These are phyloP conservation scores for Octomys mimax DNA, from an alignment of 2,797 vertebrate genomes.

Conservation along the genomic window DNA sequence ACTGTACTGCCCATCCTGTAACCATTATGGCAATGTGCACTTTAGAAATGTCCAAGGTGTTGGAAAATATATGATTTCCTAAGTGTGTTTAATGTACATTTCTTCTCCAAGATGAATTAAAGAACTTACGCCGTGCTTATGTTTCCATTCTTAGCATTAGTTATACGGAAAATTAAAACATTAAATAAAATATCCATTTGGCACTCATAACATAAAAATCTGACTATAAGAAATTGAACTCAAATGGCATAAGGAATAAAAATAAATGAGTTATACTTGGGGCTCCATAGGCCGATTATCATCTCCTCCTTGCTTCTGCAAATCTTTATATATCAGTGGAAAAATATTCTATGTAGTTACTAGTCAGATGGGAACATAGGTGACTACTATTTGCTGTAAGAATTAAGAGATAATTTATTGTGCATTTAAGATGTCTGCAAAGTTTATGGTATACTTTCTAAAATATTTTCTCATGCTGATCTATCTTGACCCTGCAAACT, in stretches of 20 bases:
- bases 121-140: background rate
- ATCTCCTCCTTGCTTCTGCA: background rate
- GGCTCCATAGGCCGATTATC: background rate
- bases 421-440: constrained; percentile 24
- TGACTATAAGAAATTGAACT: constrained; percentile 60
- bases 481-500: background rate
- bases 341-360: background rate
- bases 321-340: background rate
- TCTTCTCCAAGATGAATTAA: constrained; percentile 68
- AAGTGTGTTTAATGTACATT: constrained; percentile 10
- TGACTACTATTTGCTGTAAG: background rate
- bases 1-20: background rate
- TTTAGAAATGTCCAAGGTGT: constrained; percentile 24
- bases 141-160: constrained; percentile 49
- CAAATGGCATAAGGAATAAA: constrained; percentile 27
- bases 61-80: constrained; percentile 49
- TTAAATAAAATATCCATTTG: constrained; percentile 62
- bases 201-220: constrained; percentile 43
- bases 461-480: background rate
- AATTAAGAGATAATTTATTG: constrained; percentile 43
- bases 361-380: background rate
- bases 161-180: constrained; percentile 65
- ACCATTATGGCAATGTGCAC: background rate
- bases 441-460: background rate
- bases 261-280: background rate